Percentiles rank a stretch among this genome's conserved stretches.
phyloP scores from a whole-genome alignment of 2,113 vertebrate genomes.

The Peromyscus californicus region DNA sequence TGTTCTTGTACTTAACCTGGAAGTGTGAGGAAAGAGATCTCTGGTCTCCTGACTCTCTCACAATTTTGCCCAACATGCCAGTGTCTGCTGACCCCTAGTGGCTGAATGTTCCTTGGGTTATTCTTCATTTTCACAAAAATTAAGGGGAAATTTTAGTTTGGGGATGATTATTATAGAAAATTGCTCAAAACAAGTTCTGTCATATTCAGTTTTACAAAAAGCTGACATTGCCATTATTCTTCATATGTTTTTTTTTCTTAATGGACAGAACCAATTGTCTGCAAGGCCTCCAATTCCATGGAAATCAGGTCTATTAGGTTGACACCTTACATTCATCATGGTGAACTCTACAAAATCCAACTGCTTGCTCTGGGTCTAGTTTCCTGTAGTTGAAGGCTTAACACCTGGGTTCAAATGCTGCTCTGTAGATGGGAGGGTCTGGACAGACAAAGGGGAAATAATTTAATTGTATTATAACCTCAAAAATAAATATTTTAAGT shows the following conservation, averaged over 20 bases:
- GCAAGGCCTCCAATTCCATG: neutral
- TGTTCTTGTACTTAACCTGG: neutral
- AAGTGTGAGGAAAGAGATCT: neutral
- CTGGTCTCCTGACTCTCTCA: neutral
- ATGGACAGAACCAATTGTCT: neutral
- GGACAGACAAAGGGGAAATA: neutral
- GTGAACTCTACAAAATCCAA: neutral
- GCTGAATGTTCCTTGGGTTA: neutral
- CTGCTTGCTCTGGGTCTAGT: conserved; percentile 23
- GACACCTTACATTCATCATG: conserved; percentile 26
- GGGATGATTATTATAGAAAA: neutral
- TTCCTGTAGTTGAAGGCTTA: conserved; percentile 26
- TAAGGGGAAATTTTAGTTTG: neutral
- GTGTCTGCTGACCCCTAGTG: conserved; percentile 80
- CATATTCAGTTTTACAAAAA: neutral
- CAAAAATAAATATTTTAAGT: neutral
- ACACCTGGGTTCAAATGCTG: conserved; percentile 22
- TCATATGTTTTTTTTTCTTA: neutral
- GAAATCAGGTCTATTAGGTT: neutral
- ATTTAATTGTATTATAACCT: neutral
- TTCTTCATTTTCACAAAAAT: neutral
- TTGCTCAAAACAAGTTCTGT: neutral
- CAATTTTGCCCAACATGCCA: neutral
- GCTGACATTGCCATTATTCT: neutral
- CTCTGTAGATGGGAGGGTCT: neutral